Conservation (phyloP, 2,113 vertebrate species). For the Osmerus mordax region DNA sequence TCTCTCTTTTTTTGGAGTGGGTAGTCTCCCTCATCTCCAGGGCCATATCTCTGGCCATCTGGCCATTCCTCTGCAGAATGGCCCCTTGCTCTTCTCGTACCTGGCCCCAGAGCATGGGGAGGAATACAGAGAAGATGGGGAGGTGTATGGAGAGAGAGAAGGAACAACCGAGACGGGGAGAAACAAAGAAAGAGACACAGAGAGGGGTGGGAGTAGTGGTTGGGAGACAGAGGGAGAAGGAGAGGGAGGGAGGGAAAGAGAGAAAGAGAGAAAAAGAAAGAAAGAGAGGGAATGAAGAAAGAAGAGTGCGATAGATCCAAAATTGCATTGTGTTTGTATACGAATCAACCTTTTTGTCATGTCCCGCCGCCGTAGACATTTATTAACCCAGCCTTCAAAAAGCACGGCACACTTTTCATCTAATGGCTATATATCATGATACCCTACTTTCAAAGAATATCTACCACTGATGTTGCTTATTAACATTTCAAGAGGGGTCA, state of each 20-base stretch:
- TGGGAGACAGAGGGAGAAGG: background rate
- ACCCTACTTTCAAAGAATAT: background rate
- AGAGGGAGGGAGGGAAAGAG: background rate
- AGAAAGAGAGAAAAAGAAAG: background rate
- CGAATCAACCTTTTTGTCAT: background rate
- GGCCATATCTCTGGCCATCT: constrained; percentile 30
- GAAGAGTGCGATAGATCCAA: background rate
- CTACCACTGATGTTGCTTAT: background rate
- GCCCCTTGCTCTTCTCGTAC: background rate
- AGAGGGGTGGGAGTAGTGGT: background rate
- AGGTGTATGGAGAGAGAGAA: background rate
- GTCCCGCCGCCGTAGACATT: background rate
- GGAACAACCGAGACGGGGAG: background rate
- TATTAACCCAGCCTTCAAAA: background rate
- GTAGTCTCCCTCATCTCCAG: too few relatives aligned
- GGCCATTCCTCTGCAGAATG: constrained; percentile 32
- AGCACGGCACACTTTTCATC: background rate
- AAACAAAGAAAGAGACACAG: background rate
- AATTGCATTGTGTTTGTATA: background rate
- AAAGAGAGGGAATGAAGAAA: background rate
- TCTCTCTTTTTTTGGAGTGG: constrained; percentile 7
- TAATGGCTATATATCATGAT: background rate
- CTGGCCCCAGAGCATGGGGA: background rate
- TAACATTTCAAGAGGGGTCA: background rate
- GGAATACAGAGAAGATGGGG: background rate